Evolutionary conservation across 35 echinoderm and acorn worm genomes (phyloP).

Genomic region (Heliocidaris erythrogramma): DNA sequence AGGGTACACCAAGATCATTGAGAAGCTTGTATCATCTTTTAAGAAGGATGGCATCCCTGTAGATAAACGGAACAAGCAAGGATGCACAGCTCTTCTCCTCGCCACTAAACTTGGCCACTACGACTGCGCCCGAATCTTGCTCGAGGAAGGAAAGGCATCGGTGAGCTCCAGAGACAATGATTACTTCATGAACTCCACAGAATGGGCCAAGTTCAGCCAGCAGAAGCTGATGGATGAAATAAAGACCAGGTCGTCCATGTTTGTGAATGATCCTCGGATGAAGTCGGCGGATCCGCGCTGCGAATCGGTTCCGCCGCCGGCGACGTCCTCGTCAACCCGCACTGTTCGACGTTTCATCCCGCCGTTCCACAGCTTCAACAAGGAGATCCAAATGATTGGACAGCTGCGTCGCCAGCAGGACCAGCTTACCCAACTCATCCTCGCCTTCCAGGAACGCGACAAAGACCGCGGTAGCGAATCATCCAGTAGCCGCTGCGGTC

Average conservation of each 20-base stretch:
- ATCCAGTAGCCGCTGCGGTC: conserved; percentile 22
- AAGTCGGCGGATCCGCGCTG: background rate
- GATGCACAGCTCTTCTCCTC: conserved; percentile 92
- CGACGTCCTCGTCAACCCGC: conserved; percentile 2
- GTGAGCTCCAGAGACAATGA: conserved; percentile 86
- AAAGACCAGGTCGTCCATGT: conserved; percentile 48
- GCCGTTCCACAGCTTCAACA: conserved; percentile 50
- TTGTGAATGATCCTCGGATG: conserved; percentile 18
- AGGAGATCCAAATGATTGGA: conserved; percentile 60
- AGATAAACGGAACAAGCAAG: conserved; percentile 80
- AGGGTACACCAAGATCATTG: conserved; percentile 60
- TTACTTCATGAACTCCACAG: conserved; percentile 88
- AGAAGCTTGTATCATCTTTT: conserved; percentile 62
- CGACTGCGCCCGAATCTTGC: conserved; percentile 79
- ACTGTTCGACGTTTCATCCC: conserved; percentile 52
- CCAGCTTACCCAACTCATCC: conserved; percentile 62
- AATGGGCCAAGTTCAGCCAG: conserved; percentile 92
- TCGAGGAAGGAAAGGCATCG: conserved; percentile 79
- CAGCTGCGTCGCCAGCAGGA: conserved; percentile 54
- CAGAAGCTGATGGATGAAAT: conserved; percentile 57
- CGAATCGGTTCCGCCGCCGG: conserved; percentile 23
- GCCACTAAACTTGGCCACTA: conserved; percentile 91
- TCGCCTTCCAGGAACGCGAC: conserved; percentile 62
- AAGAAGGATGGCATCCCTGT: conserved; percentile 67
- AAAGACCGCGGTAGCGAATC: conserved; percentile 50